phyloP scores from a whole-genome alignment of 2,888 invertebrate species.

The Lathronympha strigana region DNA sequence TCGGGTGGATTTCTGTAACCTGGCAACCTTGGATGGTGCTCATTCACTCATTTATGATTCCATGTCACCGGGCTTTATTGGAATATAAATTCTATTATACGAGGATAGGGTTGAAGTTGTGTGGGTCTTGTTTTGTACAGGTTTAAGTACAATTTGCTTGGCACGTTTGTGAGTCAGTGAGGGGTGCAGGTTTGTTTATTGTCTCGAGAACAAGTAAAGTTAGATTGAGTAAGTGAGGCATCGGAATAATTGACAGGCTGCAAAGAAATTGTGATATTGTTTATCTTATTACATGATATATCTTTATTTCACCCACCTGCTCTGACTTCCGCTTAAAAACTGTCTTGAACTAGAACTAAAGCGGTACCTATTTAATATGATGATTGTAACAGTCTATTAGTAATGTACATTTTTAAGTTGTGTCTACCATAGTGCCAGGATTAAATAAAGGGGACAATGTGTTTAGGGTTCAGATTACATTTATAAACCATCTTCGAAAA shows the following conservation, averaged over 20 bases:
- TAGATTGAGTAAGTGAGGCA: neutral
- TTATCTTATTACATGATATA: neutral
- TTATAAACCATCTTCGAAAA: too few relatives aligned
- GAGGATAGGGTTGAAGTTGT: neutral
- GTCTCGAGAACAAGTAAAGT: neutral
- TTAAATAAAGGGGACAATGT: too few relatives aligned
- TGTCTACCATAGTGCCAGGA: too few relatives aligned
- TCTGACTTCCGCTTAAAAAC: too few relatives aligned
- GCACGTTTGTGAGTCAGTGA: neutral
- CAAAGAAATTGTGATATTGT: neutral
- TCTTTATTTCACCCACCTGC: too few relatives aligned
- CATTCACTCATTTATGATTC: conserved; percentile 50
- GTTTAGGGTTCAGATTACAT: too few relatives aligned
- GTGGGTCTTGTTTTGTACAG: neutral
- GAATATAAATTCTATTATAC: conserved; percentile 20
- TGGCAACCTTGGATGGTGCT: conserved; percentile 59
- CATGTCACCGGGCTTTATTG: conserved; percentile 45
- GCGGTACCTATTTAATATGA: too few relatives aligned
- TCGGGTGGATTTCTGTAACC: conserved; percentile 54
- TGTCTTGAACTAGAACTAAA: too few relatives aligned
- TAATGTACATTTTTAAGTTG: too few relatives aligned
- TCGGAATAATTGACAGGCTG: neutral
- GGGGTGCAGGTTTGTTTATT: neutral
- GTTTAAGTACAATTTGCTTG: conserved; percentile 1
- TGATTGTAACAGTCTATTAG: too few relatives aligned